These are phyloP conservation scores for Polyommatus icarus DNA, from an alignment of 2,888 invertebrate genomes.

Conservation along the genomic window DNA sequence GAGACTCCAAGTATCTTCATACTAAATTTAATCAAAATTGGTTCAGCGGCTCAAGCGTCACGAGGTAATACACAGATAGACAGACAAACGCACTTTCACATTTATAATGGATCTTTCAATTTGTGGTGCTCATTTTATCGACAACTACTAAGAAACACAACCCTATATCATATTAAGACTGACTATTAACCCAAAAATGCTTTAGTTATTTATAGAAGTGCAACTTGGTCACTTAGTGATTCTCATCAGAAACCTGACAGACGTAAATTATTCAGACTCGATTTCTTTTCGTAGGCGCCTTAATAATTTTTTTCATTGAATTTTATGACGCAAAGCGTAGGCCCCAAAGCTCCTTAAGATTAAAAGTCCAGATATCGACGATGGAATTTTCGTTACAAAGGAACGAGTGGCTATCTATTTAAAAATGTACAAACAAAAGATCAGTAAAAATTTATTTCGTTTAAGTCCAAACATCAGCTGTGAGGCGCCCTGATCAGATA, in stretches of 20 bases:
- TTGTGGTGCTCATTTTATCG: too few species aligned
- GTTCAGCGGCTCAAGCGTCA: too few species aligned
- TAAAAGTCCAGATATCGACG: conserved; percentile 2
- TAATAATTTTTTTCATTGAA: background rate
- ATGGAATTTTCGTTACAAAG: conserved; percentile 7
- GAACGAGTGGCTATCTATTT: background rate
- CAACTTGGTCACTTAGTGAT: background rate
- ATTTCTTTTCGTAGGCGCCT: background rate
- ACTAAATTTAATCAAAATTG: too few species aligned
- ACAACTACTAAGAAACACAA: too few species aligned
- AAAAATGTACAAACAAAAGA: conserved; percentile 21
- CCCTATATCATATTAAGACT: too few species aligned
- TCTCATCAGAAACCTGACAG: background rate
- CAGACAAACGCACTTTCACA: too few species aligned
- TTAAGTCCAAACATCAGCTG: conserved; percentile 30
- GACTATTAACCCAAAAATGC: too few species aligned
- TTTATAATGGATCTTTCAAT: too few species aligned
- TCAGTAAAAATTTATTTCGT: conserved; percentile 27
- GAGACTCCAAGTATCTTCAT: too few species aligned
- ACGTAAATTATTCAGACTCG: background rate
- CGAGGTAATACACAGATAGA: too few species aligned
- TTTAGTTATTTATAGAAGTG: too few species aligned
- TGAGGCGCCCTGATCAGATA: conserved; percentile 73
- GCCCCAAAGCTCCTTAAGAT: conserved; percentile 5
- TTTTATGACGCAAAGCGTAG: background rate